A percentile compares a stretch with the other conserved stretches of the same genome.
These are phyloP conservation scores for Pteropus rufus DNA, from an alignment of 2,797 vertebrate genomes.

Conservation along the genomic window DNA sequence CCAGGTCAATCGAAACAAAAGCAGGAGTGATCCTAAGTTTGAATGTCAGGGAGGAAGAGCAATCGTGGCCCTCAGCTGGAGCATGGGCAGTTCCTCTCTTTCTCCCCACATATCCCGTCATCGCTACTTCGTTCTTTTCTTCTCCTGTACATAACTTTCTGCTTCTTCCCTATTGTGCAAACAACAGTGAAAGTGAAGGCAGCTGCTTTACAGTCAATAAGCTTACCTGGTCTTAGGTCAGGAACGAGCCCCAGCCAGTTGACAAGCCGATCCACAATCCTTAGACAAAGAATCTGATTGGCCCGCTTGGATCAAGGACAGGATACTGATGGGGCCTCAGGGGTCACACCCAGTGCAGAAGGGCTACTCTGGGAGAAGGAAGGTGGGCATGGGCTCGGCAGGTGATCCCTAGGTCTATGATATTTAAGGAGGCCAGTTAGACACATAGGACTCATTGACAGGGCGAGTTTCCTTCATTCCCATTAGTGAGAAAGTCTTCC, in stretches of 20 bases:
- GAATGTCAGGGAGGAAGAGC: not conserved
- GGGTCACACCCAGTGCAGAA: not conserved
- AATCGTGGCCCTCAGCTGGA: not conserved
- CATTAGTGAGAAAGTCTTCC: not conserved
- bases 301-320: not conserved
- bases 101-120: not conserved
- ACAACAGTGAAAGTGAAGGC: not conserved
- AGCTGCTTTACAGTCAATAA: not conserved
- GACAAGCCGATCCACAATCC: not conserved
- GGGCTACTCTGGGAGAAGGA: not conserved
- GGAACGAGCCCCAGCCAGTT: not conserved
- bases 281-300: not conserved
- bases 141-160: not conserved
- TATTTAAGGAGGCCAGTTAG: not conserved
- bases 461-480: not conserved
- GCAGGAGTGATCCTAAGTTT: not conserved
- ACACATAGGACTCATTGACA: not conserved
- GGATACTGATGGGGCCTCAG: not conserved
- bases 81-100: not conserved
- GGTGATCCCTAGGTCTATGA: not conserved
- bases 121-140: not conserved
- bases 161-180: not conserved
- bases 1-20: not conserved
- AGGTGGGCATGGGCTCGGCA: not conserved
- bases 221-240: not conserved